Percentiles rank a stretch among this genome's conserved stretches.
phyloP scores from a whole-genome alignment of 2,797 vertebrate genomes.

The Gymnopithys bicolor region DNA sequence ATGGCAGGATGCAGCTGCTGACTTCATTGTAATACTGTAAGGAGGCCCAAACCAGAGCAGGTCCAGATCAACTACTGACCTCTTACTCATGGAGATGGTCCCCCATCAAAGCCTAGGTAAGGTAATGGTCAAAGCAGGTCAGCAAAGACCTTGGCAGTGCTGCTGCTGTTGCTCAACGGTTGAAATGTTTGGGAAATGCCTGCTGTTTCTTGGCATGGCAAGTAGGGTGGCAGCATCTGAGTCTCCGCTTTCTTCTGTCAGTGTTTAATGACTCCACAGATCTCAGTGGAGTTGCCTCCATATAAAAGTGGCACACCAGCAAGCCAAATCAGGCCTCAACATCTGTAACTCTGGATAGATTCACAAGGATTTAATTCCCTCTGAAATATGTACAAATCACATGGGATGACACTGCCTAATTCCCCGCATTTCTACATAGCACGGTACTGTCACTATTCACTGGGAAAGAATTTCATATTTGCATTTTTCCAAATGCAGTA shows the following conservation, averaged over 20 bases:
- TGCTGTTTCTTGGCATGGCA: not conserved
- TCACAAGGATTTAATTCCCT: slow-evolving; percentile 49
- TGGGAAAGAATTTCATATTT: slow-evolving; percentile 62
- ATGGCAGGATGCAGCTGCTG: not conserved
- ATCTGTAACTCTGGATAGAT: slow-evolving; percentile 34
- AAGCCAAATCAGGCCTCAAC: not conserved
- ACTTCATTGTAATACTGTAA: not conserved
- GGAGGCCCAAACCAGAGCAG: not conserved
- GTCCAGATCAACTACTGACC: not conserved
- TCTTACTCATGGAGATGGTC: not conserved
- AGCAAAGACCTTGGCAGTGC: not conserved
- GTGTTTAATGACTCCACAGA: slow-evolving; percentile 10
- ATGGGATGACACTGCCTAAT: slow-evolving; percentile 51
- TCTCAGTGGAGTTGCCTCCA: slow-evolving; percentile 24
- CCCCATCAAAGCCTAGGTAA: not conserved
- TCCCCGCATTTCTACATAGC: slow-evolving; percentile 40
- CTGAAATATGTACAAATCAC: slow-evolving; percentile 44
- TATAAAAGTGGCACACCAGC: slow-evolving; percentile 25
- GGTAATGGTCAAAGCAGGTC: not conserved
- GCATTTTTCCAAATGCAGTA: slow-evolving; percentile 30
- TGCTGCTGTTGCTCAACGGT: not conserved
- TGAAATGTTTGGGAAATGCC: slow-evolving; percentile 20
- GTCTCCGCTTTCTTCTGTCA: not conserved
- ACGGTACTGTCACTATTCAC: not conserved
- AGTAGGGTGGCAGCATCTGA: slow-evolving; percentile 32